Conservation (phyloP, 2,888 invertebrate genomes). For the Girardia tigrina region DNA sequence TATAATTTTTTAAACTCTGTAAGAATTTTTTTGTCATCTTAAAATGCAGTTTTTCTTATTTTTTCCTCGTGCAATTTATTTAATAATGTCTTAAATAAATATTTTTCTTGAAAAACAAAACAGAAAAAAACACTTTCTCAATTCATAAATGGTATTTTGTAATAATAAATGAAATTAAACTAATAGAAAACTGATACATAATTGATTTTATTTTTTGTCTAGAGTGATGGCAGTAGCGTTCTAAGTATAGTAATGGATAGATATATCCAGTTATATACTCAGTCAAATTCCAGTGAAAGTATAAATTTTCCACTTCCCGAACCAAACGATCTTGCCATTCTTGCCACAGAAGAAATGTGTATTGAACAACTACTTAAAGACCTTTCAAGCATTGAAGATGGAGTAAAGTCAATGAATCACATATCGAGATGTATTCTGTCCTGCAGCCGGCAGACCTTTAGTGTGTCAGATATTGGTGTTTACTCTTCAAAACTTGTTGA, state of each 20-base stretch:
- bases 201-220: too few relatives aligned
- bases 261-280: not conserved
- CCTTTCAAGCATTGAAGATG: not conserved
- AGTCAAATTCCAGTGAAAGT: not conserved
- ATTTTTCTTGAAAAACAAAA: too few relatives aligned
- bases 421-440: conserved; percentile 9
- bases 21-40: too few relatives aligned
- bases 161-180: too few relatives aligned
- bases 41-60: not conserved
- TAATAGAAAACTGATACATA: too few relatives aligned
- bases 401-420: not conserved
- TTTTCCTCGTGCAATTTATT: not conserved
- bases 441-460: not conserved
- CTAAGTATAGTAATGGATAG: conserved; percentile 5
- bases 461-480: not conserved
- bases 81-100: not conserved
- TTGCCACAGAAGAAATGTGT: conserved; percentile 4
- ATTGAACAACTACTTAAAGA: not conserved
- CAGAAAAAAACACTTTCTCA: too few relatives aligned
- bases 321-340: conserved; percentile 19
- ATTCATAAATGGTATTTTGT: too few relatives aligned
- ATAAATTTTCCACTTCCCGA: not conserved
- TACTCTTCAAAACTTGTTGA: not conserved
- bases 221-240: conserved; percentile 9
- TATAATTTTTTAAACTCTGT: too few relatives aligned